These are phyloP conservation scores for Acleris literana DNA, from an alignment of 2,888 invertebrate species.

Conservation along the genomic window DNA sequence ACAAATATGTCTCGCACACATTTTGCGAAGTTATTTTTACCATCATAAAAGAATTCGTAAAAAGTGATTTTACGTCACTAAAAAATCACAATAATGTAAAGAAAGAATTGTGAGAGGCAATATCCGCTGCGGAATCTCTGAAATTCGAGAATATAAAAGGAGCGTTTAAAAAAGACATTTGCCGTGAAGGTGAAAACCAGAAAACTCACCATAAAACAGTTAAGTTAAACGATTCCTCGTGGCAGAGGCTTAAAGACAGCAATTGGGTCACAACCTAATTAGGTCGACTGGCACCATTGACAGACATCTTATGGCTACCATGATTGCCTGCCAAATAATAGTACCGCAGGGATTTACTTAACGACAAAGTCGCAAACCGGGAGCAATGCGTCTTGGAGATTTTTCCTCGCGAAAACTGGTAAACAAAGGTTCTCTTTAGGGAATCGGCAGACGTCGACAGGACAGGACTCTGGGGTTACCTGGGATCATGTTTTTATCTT, in stretches of 20 bases:
- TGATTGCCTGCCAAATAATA: slow-evolving; percentile 63
- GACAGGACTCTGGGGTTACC: not conserved
- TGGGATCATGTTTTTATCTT: slow-evolving; percentile 8
- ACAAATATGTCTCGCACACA: not conserved
- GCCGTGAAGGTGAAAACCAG: slow-evolving; percentile 22
- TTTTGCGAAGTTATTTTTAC: not conserved
- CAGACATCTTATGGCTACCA: slow-evolving; percentile 59
- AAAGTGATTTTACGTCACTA: not conserved
- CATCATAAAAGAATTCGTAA: not conserved
- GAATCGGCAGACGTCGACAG: slow-evolving; percentile 15
- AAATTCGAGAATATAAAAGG: not conserved
- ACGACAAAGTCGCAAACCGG: slow-evolving; percentile 56
- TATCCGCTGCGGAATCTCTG: too few species aligned
- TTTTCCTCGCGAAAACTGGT: slow-evolving; percentile 19
- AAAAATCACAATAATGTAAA: too few species aligned
- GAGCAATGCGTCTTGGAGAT: slow-evolving; percentile 43
- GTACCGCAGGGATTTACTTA: slow-evolving; percentile 66
- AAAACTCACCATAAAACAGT: slow-evolving; percentile 49
- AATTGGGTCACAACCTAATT: slow-evolving; percentile 80
- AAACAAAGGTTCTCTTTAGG: slow-evolving; percentile 24
- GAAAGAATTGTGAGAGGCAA: too few species aligned
- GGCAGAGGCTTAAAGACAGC: slow-evolving; percentile 61
- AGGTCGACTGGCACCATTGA: slow-evolving; percentile 67
- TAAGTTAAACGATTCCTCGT: slow-evolving; percentile 57
- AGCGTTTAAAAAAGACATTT: not conserved